Base-by-base conservation (phyloP, 2,113 vertebrate genomes). In the Limnothrissa miodon region DNA sequence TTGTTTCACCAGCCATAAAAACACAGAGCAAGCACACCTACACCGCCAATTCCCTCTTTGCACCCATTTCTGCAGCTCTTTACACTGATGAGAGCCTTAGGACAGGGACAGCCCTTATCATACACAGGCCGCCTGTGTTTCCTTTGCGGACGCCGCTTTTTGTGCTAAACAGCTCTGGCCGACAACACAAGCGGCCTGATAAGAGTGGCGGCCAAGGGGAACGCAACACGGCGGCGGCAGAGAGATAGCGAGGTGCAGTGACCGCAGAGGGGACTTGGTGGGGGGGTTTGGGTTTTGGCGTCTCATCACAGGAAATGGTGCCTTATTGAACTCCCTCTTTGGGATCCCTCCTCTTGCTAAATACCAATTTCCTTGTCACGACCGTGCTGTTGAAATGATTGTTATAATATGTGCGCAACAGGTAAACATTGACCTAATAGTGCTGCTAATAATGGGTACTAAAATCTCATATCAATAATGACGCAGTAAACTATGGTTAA, bases 81-180 rank as follows among this genome's bases (percentile, higher is more conserved):
- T n/a, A n/a, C 66, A 15, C 29, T 74, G 66, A 74, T 33, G 66
- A 74, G 66, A 74, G 66, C 66, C 66, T 74, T 13, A 33, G 66
- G 66, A 74, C 33, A 74, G 29, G 29, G 66, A 15, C 10, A 11
- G 66, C 66, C 66, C 66, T 74, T 74, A 74, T 74, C 66, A 33
- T 29, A 29, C 62, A 15, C 66, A 11, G 29, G 66, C 66, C 66
- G 66, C 66, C 66, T 74, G 66, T 74, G 66, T 74, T 74, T 74
- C 66, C 66, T 74, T 74, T 33, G 29, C 66, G 66, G 66, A 1
- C 29, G 66, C 29, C 29, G 66, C 66, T 74, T 74, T n/a, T 74
- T 74, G 66, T 74, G 66, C 29, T 74, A 74, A 74, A 74, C 66
- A 74, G 66, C 66, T 74, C 66, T 42, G 33, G 66, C 66, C 66